phyloP scores from a whole-genome alignment of 2,888 invertebrate species.

The Fragum sueziense region DNA sequence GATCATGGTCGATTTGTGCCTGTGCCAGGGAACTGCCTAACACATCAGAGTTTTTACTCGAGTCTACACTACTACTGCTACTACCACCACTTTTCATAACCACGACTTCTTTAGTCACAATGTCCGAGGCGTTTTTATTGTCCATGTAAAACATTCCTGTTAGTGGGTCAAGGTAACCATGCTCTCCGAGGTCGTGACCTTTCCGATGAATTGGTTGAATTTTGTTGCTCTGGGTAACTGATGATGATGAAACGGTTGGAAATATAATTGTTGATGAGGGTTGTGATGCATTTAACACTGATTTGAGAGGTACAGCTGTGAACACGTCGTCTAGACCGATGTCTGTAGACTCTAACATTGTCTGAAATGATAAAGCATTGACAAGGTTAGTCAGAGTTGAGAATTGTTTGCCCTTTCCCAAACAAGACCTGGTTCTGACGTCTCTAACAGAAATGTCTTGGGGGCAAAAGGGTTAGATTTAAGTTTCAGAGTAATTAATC shows the following conservation, averaged over 20 bases:
- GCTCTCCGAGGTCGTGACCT: neutral
- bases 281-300: conserved; percentile 1
- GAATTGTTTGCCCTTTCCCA: too few relatives aligned
- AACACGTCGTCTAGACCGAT: neutral
- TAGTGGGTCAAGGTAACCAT: conserved; percentile 75
- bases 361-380: too few relatives aligned
- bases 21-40: conserved; percentile 78
- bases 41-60: conserved; percentile 62
- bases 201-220: neutral
- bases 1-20: conserved; percentile 79
- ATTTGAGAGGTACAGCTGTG: conserved; percentile 12
- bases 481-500: too few relatives aligned
- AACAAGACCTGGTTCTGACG: too few relatives aligned
- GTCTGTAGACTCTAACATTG: conserved; percentile 10
- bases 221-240: neutral
- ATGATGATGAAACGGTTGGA: neutral
- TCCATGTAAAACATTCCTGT: conserved; percentile 75
- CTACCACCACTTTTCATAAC: conserved; percentile 33
- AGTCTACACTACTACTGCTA: neutral
- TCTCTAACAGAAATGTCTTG: too few relatives aligned
- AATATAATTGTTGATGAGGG: conserved; percentile 1
- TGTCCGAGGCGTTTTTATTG: conserved; percentile 29
- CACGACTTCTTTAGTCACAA: conserved; percentile 33
- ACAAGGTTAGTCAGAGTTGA: too few relatives aligned
- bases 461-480: too few relatives aligned